These are phyloP conservation scores for Lepidochrysops patricia DNA, from an alignment of 2,888 invertebrate species.

Conservation along the genomic window DNA sequence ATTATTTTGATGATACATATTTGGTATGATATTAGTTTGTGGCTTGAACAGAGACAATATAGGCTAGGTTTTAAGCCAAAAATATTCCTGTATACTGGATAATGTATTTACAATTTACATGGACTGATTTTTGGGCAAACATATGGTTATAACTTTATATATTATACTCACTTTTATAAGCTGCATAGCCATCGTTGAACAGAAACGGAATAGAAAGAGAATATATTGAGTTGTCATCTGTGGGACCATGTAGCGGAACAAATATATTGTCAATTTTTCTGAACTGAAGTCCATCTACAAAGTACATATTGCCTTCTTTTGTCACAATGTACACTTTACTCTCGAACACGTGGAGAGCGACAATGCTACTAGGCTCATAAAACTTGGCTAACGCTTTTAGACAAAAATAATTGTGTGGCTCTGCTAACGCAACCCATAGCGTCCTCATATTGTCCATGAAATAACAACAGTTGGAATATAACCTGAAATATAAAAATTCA, in stretches of 20 bases:
- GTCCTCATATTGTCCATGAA: conserved; percentile 16
- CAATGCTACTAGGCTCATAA: conserved; percentile 12
- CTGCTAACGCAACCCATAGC: conserved; percentile 16
- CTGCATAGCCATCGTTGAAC: conserved; percentile 29
- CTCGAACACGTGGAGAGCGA: background rate
- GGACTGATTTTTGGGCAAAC: too few species aligned
- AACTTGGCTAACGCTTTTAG: conserved; percentile 16
- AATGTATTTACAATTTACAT: too few species aligned
- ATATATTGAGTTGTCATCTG: background rate
- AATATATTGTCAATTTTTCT: background rate
- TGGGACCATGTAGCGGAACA: background rate
- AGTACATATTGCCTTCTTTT: conserved; percentile 25
- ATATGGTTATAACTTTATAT: background rate
- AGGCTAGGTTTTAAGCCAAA: too few species aligned
- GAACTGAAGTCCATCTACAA: background rate
- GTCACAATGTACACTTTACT: background rate
- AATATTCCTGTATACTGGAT: too few species aligned
- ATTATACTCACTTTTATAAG: background rate
- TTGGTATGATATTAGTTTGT: too few species aligned
- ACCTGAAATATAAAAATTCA: conserved; percentile 17
- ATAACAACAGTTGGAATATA: conserved; percentile 21
- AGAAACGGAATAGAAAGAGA: conserved; percentile 20
- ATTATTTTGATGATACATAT: too few species aligned
- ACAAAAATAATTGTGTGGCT: conserved; percentile 13
- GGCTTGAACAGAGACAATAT: too few species aligned